These are phyloP conservation scores for Zaprionus lachaisei DNA, from an alignment of 1,140 invertebrate species.

Conservation along the genomic window DNA sequence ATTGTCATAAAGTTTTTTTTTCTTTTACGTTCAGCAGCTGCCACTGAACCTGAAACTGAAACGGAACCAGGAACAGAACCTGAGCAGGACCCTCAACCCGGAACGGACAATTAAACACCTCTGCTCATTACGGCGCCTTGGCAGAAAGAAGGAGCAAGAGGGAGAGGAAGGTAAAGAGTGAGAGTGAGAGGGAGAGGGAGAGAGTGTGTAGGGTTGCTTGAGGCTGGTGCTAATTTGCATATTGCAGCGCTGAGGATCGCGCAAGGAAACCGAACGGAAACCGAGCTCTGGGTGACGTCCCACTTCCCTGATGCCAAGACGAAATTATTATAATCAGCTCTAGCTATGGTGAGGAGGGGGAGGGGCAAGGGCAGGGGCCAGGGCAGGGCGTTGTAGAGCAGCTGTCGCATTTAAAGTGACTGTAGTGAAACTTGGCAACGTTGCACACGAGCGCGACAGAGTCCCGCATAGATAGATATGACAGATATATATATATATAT, in stretches of 20 bases:
- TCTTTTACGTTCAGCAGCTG: neutral
- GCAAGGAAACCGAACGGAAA: slow-evolving; percentile 20
- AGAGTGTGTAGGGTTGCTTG: slow-evolving; percentile 32
- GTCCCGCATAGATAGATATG: slow-evolving; percentile 1
- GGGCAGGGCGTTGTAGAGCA: slow-evolving; percentile 34
- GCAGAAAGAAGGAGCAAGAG: neutral
- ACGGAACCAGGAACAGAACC: slow-evolving; percentile 10
- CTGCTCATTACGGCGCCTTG: slow-evolving; percentile 60
- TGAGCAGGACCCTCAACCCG: slow-evolving; percentile 26
- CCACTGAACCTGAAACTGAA: neutral
- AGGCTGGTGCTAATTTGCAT: slow-evolving; percentile 74
- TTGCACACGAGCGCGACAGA: slow-evolving; percentile 15
- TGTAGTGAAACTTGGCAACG: slow-evolving; percentile 59
- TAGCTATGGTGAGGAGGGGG: slow-evolving; percentile 11
- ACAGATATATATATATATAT: neutral
- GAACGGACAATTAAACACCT: slow-evolving; percentile 76
- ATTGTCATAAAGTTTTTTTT: slow-evolving; percentile 2
- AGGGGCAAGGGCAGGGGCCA: slow-evolving; percentile 17
- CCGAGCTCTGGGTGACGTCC: slow-evolving; percentile 55
- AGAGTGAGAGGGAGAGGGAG: slow-evolving; percentile 25
- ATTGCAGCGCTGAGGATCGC: slow-evolving; percentile 54
- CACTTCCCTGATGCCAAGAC: slow-evolving; percentile 59
- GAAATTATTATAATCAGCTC: slow-evolving; percentile 75
- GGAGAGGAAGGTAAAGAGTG: neutral
- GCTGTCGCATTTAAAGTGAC: slow-evolving; percentile 37